Percentiles rank a stretch among this genome's conserved stretches.
Evolutionary conservation across 2,113 vertebrate genomes (phyloP).

Genomic region (Ochotona princeps): DNA sequence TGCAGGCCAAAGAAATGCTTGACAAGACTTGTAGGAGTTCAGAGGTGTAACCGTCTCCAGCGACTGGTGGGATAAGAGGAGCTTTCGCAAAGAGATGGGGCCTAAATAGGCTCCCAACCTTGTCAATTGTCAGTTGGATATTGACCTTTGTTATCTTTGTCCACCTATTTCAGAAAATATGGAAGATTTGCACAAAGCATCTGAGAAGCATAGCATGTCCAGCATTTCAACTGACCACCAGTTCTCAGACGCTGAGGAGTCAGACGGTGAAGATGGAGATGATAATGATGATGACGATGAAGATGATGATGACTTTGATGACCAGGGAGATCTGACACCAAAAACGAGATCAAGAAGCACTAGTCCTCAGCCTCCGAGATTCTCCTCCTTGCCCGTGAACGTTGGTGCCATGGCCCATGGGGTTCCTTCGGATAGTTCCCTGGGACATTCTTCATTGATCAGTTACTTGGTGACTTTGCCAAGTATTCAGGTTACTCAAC

Average conservation of each 20-base stretch:
- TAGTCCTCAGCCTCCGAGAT: slow-evolving; percentile 93
- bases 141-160: not conserved
- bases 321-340: slow-evolving; percentile 96
- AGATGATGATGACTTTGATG: slow-evolving; percentile 94
- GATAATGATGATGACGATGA: slow-evolving; percentile 97
- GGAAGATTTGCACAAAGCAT: slow-evolving; percentile 92
- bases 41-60: not conserved
- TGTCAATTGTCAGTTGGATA: not conserved
- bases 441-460: slow-evolving; percentile 91
- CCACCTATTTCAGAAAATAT: slow-evolving; percentile 87
- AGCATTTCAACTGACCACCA: slow-evolving; percentile 92
- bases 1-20: not conserved
- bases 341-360: slow-evolving; percentile 97
- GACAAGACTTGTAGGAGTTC: not conserved
- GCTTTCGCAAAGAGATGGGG: not conserved
- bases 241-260: slow-evolving; percentile 98
- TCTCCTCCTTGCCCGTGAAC: slow-evolving; percentile 91
- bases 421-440: slow-evolving; percentile 85
- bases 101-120: not conserved
- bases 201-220: slow-evolving; percentile 89
- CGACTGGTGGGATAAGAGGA: not conserved
- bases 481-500: slow-evolving; percentile 96
- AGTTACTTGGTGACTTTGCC: slow-evolving; percentile 96
- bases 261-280: slow-evolving; percentile 95
- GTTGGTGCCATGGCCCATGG: slow-evolving; percentile 86